These are phyloP conservation scores for Enteromius paludinosus DNA, from an alignment of 2,797 vertebrate genomes.

Conservation along the genomic window DNA sequence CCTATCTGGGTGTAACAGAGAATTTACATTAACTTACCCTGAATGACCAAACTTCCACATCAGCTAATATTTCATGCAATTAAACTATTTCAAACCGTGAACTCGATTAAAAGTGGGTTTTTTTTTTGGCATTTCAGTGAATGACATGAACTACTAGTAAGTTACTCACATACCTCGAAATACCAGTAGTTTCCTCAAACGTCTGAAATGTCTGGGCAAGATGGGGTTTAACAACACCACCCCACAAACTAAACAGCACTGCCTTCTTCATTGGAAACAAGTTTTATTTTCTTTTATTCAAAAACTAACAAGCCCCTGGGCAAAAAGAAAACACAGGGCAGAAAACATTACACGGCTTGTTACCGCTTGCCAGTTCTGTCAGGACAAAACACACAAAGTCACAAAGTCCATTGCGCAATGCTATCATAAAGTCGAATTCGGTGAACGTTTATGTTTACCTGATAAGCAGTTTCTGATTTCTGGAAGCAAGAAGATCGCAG, in stretches of 20 bases:
- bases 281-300: not conserved
- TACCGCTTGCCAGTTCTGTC: not conserved
- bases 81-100: too few species aligned
- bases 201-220: conserved; percentile 40
- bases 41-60: too few species aligned
- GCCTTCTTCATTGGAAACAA: conserved; percentile 57
- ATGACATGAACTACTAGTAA: too few species aligned
- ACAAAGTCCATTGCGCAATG: not conserved
- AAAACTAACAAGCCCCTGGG: not conserved
- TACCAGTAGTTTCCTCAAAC: conserved; percentile 55
- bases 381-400: not conserved
- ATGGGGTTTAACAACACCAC: conserved; percentile 54
- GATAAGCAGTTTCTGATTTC: not conserved
- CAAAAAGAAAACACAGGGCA: not conserved
- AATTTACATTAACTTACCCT: too few species aligned
- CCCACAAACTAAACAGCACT: conserved; percentile 71
- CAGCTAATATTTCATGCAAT: too few species aligned
- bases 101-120: too few species aligned
- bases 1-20: too few species aligned
- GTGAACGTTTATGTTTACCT: not conserved
- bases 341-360: not conserved
- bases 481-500: not conserved
- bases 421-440: not conserved
- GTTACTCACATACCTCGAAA: conserved; percentile 61
- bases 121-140: too few species aligned